Evolutionary conservation across 64 coral and sea anemone species (phyloP).

Genomic region (Montipora efflorescens): DNA sequence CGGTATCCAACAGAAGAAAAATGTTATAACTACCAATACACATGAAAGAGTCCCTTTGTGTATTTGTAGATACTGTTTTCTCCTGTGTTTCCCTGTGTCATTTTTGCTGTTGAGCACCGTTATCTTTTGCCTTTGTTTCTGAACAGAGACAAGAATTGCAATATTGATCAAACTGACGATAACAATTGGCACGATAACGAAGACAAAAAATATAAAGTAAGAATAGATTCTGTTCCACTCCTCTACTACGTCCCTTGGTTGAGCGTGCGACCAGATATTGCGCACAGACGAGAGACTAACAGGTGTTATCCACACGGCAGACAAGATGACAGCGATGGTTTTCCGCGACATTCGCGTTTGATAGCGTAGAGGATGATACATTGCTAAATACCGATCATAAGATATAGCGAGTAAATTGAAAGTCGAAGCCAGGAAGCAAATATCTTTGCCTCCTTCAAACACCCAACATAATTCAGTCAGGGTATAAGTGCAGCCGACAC

Average conservation of each 20-base stretch:
- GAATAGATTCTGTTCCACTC: constrained; percentile 69
- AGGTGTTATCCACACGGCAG: constrained; percentile 58
- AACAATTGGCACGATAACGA: constrained; percentile 75
- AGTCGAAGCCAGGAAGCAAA: constrained; percentile 70
- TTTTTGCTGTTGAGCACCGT: not conserved
- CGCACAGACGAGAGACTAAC: constrained; percentile 23
- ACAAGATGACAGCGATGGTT: constrained; percentile 37
- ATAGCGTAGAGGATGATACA: constrained; percentile 83
- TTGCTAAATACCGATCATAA: constrained; percentile 76
- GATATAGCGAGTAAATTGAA: constrained; percentile 84
- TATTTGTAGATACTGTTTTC: constrained; percentile 10
- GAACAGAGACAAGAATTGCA: constrained; percentile 62
- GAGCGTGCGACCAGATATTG: constrained; percentile 54
- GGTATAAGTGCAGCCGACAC: constrained; percentile 27
- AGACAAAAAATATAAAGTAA: constrained; percentile 46
- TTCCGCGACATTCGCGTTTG: constrained; percentile 66
- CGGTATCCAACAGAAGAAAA: constrained; percentile 83
- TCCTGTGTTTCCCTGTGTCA: not conserved
- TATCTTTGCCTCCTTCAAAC: constrained; percentile 78
- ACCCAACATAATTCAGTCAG: constrained; percentile 74
- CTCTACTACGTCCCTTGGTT: constrained; percentile 11
- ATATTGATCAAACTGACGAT: constrained; percentile 68
- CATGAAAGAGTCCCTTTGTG: constrained; percentile 82
- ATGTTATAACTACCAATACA: constrained; percentile 49
- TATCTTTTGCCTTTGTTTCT: constrained; percentile 64